Evolutionary conservation across 2,888 invertebrate genomes (phyloP).

Genomic region (Cyclophora punctaria): DNA sequence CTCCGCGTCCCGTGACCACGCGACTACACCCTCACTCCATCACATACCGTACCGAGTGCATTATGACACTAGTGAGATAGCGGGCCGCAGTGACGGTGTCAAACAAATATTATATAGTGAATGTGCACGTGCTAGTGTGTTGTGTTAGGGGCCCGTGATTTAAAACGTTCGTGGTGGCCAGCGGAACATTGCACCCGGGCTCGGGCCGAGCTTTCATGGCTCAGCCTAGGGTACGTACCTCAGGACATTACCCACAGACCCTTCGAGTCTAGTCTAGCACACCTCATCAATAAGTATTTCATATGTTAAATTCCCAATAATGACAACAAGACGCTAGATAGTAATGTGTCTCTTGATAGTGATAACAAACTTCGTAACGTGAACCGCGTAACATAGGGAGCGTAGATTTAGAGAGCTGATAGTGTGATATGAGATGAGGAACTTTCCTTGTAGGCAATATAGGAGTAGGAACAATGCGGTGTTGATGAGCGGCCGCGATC

Average conservation of each 20-base stretch:
- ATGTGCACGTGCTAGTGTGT: conserved; percentile 71
- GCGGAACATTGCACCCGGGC: conserved; percentile 74
- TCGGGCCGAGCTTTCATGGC: conserved; percentile 90
- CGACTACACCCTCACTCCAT: conserved; percentile 44
- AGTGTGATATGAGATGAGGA: too few species aligned
- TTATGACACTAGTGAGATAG: conserved; percentile 74
- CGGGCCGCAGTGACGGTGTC: conserved; percentile 74
- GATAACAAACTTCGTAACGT: conserved; percentile 13
- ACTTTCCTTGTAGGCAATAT: too few species aligned
- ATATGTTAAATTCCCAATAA: conserved; percentile 26
- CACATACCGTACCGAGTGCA: conserved; percentile 67
- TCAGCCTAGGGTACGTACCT: conserved; percentile 89
- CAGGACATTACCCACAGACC: conserved; percentile 16
- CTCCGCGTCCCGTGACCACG: conserved; percentile 52
- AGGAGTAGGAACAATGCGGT: too few species aligned
- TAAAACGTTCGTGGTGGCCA: conserved; percentile 74
- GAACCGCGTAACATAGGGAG: not conserved
- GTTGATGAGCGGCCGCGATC: too few species aligned
- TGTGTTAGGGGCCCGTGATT: conserved; percentile 70
- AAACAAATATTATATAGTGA: conserved; percentile 50
- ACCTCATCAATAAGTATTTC: conserved; percentile 18
- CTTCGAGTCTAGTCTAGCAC: conserved; percentile 13
- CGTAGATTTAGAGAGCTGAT: too few species aligned
- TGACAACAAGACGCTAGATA: conserved; percentile 29
- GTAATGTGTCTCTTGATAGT: conserved; percentile 13